Evolutionary conservation across 2,888 invertebrate species (phyloP), one percentile per base, ranked within the genome.

Genomic region (Pocota personata): DNA sequence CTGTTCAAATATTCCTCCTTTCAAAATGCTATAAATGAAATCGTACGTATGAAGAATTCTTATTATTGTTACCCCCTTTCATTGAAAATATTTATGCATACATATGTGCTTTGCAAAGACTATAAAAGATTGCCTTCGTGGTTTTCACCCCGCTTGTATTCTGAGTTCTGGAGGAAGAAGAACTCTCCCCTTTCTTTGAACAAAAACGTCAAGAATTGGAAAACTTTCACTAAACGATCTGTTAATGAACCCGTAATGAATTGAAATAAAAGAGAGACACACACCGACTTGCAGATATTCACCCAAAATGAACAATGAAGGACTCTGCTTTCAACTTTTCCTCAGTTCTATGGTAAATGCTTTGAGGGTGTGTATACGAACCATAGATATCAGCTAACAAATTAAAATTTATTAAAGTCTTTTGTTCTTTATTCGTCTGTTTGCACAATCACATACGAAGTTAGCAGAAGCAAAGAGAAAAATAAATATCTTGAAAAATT

Each of bases 161-260:
- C 16, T 30, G 3, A 12, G n/a, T 40, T 19, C 24, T 30, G 1
- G 21, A 5, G 6, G 24, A 21, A 21, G 40, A 37, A 50, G 24
- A 71, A 71, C 69, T 71, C 71, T 62, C 12, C 48, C 50, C 76
- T 19, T 32, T 66, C 57, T 16, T 21, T 35, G 8, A 78, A 50
- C n/a, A 35, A 71, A 58, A 72, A 57, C 58, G 43, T 79, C 43
- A 75, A 67, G 80, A 73, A 80, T 73, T 75, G 80, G 80, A 80
- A 80, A 80, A 80, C 80, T 80, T 80, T 80, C 35, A 24, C 80
- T 80, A 75, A 80, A 80, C 73, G 80, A 80, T 80, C 80, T 80
- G 80, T 80, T 80, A 73, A 80, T 80, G 73, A 80, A 80, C 79
- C 64, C 64, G 64, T 72, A 79, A 79, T 72, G 79, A 79, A 79